A percentile compares a stretch with the other conserved stretches of the same genome.
These are phyloP conservation scores for Rhabdomys pumilio DNA, from an alignment of 2,797 vertebrate species.

Conservation along the genomic window DNA sequence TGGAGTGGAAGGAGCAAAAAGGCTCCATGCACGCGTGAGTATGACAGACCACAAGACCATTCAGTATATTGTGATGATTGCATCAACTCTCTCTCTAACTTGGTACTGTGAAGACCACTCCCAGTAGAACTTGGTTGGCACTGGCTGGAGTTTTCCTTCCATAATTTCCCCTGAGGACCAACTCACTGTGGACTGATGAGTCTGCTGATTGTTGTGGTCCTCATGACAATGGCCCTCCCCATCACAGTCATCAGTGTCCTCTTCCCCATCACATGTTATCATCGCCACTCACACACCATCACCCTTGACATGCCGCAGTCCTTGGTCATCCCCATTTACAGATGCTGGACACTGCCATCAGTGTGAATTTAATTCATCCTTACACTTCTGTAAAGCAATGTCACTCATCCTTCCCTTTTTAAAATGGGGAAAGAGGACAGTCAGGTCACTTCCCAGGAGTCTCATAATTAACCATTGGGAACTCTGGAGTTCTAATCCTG, in stretches of 20 bases:
- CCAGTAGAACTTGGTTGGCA: background rate
- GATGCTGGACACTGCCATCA: background rate
- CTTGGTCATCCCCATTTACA: background rate
- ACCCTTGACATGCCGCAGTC: background rate
- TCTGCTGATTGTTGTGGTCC: background rate
- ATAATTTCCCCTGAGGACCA: background rate
- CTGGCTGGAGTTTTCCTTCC: slow-evolving; percentile 26
- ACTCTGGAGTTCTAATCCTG: slow-evolving; percentile 46
- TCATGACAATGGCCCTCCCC: background rate
- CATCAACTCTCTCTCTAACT: background rate
- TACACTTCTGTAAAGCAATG: background rate
- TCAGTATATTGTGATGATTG: background rate
- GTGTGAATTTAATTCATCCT: background rate
- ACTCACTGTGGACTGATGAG: background rate
- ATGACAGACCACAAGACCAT: background rate
- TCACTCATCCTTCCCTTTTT: slow-evolving; percentile 4
- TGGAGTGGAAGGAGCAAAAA: background rate
- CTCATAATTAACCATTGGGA: slow-evolving; percentile 36
- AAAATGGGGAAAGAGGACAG: slow-evolving; percentile 36
- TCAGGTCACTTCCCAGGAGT: slow-evolving; percentile 43
- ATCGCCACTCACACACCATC: background rate
- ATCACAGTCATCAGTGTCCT: background rate
- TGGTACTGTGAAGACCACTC: background rate
- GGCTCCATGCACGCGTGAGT: background rate
- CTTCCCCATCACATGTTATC: background rate